phyloP scores from a whole-genome alignment of 2,113 vertebrate genomes.

The Daboia siamensis region DNA sequence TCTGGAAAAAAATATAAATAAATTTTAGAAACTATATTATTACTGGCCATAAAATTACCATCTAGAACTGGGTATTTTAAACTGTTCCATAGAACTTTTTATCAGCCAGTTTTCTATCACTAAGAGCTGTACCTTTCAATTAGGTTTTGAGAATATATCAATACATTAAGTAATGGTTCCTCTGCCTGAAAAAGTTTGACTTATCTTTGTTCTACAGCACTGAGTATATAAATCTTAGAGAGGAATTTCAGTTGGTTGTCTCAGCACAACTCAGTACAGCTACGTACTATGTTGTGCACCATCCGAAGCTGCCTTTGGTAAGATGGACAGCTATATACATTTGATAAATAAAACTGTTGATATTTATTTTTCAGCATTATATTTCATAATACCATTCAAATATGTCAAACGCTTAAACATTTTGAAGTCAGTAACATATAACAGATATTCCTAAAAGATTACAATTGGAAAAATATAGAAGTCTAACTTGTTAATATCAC shows the following conservation, averaged over 20 bases:
- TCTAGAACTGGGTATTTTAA: not conserved
- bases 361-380: not conserved
- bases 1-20: not conserved
- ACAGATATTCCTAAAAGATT: not conserved
- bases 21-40: not conserved
- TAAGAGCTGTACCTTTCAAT: not conserved
- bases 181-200: not conserved
- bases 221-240: not conserved
- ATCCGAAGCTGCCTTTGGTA: not conserved
- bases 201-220: not conserved
- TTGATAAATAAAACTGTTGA: not conserved
- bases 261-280: not conserved
- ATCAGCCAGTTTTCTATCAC: not conserved
- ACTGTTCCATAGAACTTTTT: not conserved
- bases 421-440: not conserved
- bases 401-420: not conserved
- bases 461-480: not conserved
- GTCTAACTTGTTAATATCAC: not conserved
- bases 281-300: not conserved
- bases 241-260: not conserved
- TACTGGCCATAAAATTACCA: not conserved
- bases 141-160: not conserved
- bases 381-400: not conserved
- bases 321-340: not conserved
- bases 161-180: not conserved